A percentile compares a stretch with the other conserved stretches of the same genome.
Evolutionary conservation across 2,888 invertebrate genomes (phyloP).

Genomic region (Helleia helle): DNA sequence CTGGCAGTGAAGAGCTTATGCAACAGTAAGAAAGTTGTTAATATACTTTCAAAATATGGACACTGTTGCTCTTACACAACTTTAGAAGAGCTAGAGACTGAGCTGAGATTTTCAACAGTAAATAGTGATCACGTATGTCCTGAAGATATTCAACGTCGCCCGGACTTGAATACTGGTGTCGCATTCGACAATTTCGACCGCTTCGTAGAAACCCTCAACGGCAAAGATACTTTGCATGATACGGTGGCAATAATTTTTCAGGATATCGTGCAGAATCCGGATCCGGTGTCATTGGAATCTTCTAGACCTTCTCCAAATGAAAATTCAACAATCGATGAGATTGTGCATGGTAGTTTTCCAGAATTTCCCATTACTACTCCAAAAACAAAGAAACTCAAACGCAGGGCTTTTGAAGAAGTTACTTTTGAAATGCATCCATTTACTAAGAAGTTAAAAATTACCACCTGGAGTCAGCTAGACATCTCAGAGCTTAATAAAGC

Average conservation of each 20-base stretch:
- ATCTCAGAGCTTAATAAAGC: slow-evolving; percentile 15
- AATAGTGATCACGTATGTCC: too few relatives aligned
- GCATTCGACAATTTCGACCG: too few relatives aligned
- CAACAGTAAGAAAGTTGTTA: too few relatives aligned
- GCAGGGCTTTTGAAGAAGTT: slow-evolving; percentile 23
- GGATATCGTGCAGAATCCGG: slow-evolving; percentile 13
- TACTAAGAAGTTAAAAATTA: slow-evolving; percentile 24
- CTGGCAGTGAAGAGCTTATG: too few relatives aligned
- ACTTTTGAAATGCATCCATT: slow-evolving; percentile 18
- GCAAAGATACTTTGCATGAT: slow-evolving; percentile 49
- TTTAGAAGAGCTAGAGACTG: too few relatives aligned
- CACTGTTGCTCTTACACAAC: too few relatives aligned
- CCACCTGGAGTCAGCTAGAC: slow-evolving; percentile 16
- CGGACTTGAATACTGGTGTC: too few relatives aligned
- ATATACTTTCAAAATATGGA: too few relatives aligned
- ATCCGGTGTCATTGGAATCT: slow-evolving; percentile 14
- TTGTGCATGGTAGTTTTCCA: slow-evolving; percentile 15
- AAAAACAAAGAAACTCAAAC: slow-evolving; percentile 20
- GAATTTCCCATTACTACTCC: slow-evolving; percentile 13
- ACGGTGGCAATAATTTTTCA: slow-evolving; percentile 46
- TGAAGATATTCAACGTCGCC: too few relatives aligned
- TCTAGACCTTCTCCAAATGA: slow-evolving; percentile 14
- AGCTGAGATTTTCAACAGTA: too few relatives aligned
- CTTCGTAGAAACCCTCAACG: slow-evolving; percentile 18
- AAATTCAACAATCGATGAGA: slow-evolving; percentile 14